Evolutionary conservation across 2,113 vertebrate species (phyloP), one percentile per base, ranked within the genome.

Genomic region (Ovis aries): DNA sequence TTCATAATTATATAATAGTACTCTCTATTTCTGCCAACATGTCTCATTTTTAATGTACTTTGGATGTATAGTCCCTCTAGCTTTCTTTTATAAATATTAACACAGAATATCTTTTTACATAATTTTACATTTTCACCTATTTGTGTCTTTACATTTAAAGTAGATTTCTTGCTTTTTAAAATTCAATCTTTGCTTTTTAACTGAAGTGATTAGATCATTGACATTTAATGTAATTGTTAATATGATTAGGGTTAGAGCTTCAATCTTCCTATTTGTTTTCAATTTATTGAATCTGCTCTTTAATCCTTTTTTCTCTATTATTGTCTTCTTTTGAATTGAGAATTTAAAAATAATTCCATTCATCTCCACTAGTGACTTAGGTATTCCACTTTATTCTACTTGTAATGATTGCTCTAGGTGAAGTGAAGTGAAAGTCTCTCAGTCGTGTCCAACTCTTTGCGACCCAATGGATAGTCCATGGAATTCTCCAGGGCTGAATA

Each of bases 81-180:
- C 11, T 67, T 91, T 86, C 36, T 86, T 95, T 87, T 33, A 81
- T 81, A 27, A 71, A 27, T 52, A 52, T 36, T 62, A 53, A 17
- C 19, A 25, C 50, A 27, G 5, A 27, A 7, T n/a, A 53, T 53
- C 19, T 71, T 83, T 90, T 27, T 48, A 67, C 14, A 19, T 52
- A 43, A 48, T 74, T 91, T 48, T 57, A 87, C 19, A 59, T 80
- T 52, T 71, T 92, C 90, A 60, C 9, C 4, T 71, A 12, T 88
- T 83, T 82, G 77, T 71, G n/a, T 83, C 19, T 92, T 96, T 71
- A 36, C 17, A 88, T 92, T 92, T 82, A 88, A 92, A 40, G 1
- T 33, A 17, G 31, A 2, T 40, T 78, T 55, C 64, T 80, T 77
- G 31, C 25, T 36, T 74, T 93, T 74, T 43, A n/a, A 36, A 50